Evolutionary conservation across 2,888 invertebrate species (phyloP), one percentile per base, ranked within the genome.

Genomic region (Carpatolechia fugitivella): DNA sequence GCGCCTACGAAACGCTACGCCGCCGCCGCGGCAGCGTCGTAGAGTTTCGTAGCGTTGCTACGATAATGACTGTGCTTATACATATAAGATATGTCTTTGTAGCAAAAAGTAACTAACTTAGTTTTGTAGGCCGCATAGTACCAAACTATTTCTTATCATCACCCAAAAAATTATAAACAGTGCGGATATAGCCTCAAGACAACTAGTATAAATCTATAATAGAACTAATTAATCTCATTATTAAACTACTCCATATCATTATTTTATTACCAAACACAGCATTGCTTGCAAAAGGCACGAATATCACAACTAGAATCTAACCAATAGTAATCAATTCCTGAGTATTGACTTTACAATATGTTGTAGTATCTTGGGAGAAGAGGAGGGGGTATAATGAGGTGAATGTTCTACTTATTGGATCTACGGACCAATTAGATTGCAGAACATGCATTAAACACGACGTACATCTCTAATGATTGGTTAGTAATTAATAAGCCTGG

Each of bases 391-490:
- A 80, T 85, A 86, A 87, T 87, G 83, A 82, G 77, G 61, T 60
- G 72, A 65, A 74, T 86, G 85, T 88, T 84, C 84, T 78, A 78
- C 76, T 87, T 86, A 88, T 89, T 88, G 86, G 85, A 87, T 89
- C 81, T 83, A 82, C 85, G 77, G 83, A 86, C 80, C 85, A 89
- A 88, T 88, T 88, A 85, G 83, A 13, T 29, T n/a, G 29, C 13
- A 2, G 44, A 24, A 29, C 29, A 29, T 44, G 29, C 44, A 44
- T 44, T 44, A 44, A 29, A 20, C 44, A 44, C 44, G 44, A 44
- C 44, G 44, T 13, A 44, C 44, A 29, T 29, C 24, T 44, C 18
- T 49, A 49, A n/a, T 11, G 31, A 48, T 48, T 44, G 44, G 44
- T 44, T 29, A 44, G 44, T 44, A 44, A 44, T 44, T 24, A 44